Conservation (phyloP, 2,797 vertebrate species). For the Ibycter americanus region DNA sequence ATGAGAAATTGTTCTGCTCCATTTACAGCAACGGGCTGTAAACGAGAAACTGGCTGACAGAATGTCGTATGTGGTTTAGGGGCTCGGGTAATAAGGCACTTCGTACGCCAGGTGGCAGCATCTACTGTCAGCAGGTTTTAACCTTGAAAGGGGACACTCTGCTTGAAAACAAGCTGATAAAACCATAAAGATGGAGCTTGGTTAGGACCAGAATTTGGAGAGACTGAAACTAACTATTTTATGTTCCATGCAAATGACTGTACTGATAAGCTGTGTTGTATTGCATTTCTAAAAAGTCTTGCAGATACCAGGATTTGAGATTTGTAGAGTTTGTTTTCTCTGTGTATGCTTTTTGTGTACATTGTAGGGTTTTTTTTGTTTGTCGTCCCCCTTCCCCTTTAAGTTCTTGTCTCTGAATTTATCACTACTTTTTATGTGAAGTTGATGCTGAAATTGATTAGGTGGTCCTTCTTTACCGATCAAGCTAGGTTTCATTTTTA, state of each 20-base stretch:
- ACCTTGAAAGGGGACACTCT: not conserved
- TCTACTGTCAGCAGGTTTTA: not conserved
- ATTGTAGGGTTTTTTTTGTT: not conserved
- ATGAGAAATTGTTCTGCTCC: not conserved
- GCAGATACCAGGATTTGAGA: not conserved
- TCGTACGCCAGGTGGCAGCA: slow-evolving; percentile 26
- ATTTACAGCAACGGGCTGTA: not conserved
- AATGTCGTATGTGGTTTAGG: too few relatives aligned
- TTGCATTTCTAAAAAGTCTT: not conserved
- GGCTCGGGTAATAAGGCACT: fast-evolving
- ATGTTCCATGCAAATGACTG: not conserved
- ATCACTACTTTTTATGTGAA: not conserved
- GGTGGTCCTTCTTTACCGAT: not conserved
- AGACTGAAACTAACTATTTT: fast-evolving
- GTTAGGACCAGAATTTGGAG: not conserved
- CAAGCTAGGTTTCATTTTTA: not conserved
- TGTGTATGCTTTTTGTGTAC: fast-evolving
- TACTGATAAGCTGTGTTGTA: not conserved
- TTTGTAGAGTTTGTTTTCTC: not conserved
- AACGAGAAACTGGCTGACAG: not conserved
- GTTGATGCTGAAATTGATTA: not conserved
- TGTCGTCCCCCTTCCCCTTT: not conserved
- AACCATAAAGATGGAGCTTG: not conserved
- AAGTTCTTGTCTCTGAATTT: not conserved
- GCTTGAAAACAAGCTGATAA: not conserved